A percentile compares a stretch with the other conserved stretches of the same genome.
phyloP scores from a whole-genome alignment of 1,140 invertebrate species.

The Nephila pilipes region DNA sequence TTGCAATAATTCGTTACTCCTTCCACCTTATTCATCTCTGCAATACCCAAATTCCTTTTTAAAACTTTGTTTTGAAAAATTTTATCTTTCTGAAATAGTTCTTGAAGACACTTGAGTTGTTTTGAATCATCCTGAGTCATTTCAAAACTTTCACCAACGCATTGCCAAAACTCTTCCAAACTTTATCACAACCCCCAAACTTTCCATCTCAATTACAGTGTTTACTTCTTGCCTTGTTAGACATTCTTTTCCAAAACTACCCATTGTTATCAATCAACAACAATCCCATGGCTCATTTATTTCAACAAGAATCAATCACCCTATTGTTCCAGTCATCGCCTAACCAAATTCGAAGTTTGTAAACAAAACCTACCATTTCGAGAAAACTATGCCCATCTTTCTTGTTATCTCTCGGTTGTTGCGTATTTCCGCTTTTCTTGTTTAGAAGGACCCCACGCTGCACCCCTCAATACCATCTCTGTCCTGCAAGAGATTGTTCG shows the following conservation, averaged over 20 bases:
- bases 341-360: slow-evolving; percentile 55
- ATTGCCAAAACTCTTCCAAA: background rate
- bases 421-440: background rate
- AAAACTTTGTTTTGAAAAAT: too few relatives aligned
- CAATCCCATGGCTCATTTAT: background rate
- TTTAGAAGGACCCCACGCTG: background rate
- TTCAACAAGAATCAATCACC: slow-evolving; percentile 23
- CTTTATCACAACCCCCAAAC: background rate
- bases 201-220: background rate
- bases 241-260: background rate
- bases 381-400: slow-evolving; percentile 37
- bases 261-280: background rate
- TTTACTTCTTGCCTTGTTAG: background rate
- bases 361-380: slow-evolving; percentile 44
- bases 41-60: too few relatives aligned
- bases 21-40: too few relatives aligned
- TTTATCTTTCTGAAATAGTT: too few relatives aligned
- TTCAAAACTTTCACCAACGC: background rate
- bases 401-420: slow-evolving; percentile 34
- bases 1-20: too few relatives aligned
- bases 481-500: slow-evolving; percentile 1
- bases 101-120: too few relatives aligned
- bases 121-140: background rate
- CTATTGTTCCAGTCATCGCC: background rate
- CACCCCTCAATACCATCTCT: slow-evolving; percentile 15